Conservation (phyloP, 2,888 invertebrate genomes). For the Pegoplata infirma region DNA sequence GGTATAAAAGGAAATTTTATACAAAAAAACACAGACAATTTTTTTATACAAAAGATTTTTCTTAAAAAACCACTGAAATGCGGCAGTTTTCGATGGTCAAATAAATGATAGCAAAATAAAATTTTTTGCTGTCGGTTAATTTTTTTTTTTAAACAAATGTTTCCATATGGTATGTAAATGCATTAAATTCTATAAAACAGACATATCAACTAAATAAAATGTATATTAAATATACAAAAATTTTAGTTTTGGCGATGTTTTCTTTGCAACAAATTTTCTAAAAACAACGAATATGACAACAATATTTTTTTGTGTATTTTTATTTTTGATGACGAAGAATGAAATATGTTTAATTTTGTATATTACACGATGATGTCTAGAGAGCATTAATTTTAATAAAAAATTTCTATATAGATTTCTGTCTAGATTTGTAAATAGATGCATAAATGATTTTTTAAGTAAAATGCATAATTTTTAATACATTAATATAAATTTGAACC, state of each 20-base stretch:
- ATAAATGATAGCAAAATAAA: constrained; percentile 55
- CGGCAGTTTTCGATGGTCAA: constrained; percentile 60
- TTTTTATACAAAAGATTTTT: constrained; percentile 2
- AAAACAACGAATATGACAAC: background rate
- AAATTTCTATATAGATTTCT: constrained; percentile 19
- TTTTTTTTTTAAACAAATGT: constrained; percentile 29
- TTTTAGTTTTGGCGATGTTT: background rate
- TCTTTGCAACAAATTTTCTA: background rate
- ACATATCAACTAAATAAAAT: constrained; percentile 39
- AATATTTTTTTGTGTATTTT: constrained; percentile 10
- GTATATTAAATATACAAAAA: too few relatives aligned
- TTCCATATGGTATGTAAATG: constrained; percentile 57
- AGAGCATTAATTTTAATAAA: too few relatives aligned
- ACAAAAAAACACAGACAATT: constrained; percentile 26
- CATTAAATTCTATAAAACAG: constrained; percentile 50
- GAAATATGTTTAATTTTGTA: constrained; percentile 36
- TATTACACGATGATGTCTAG: constrained; percentile 28
- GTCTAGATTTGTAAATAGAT: constrained; percentile 42
- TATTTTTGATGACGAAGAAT: constrained; percentile 51
- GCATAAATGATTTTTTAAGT: constrained; percentile 49
- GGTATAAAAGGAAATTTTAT: background rate
- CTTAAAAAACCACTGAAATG: constrained; percentile 18
- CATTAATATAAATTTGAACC: too few relatives aligned
- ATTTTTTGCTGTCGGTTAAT: constrained; percentile 1
- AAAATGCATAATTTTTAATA: too few relatives aligned